Base-by-base conservation (phyloP, 2,113 vertebrate genomes). In the Nothoprocta perdicaria region DNA sequence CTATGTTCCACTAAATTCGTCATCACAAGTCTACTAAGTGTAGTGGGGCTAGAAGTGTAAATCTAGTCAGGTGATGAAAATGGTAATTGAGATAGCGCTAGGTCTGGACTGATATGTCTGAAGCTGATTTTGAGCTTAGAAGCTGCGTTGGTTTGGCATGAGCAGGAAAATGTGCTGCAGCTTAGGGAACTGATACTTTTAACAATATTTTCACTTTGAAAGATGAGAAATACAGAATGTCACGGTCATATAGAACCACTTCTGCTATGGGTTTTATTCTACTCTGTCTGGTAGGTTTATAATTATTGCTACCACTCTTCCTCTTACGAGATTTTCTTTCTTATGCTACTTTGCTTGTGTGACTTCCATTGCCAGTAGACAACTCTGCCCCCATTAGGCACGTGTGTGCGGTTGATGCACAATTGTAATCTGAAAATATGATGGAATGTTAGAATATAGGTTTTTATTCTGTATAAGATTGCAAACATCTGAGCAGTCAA, bases 371-470 rank as follows among this genome's bases (percentile, higher is more conserved):
- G 14, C 5, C 14, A 52, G 3, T 29, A 84, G n/a, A 14, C 7
- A 75, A 33, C 22, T 46, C 7, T n/a, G 29, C 38, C 35, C 46
- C 9, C 0, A 0, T 48, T 40, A 8, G 4, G 5, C 53, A 27
- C 38, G 26, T 10, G 53, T 82, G 72, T 80, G 17, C 38, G 35
- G 23, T 33, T 22, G 5, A 2, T 35, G 48, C 17, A 14, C 15
- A n/a, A 29, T 33, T 38, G 62, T 60, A 18, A 7, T 5, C 2
- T 26, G 26, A 46, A 58, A 75, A 58, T 29, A 21, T 7, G 41
- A 41, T 62, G n/a, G 26, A 43, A 15, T 50, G 27, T 35, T 53
- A 68, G 35, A 53, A 58, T 15, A 29, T 4, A 38, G 29, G 5
- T 21, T 16, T 80, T 82, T 58, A 41, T 33, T 21, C 35, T 14